Conservation (phyloP, 2,797 vertebrate genomes). For the Linurgus olivaceus region DNA sequence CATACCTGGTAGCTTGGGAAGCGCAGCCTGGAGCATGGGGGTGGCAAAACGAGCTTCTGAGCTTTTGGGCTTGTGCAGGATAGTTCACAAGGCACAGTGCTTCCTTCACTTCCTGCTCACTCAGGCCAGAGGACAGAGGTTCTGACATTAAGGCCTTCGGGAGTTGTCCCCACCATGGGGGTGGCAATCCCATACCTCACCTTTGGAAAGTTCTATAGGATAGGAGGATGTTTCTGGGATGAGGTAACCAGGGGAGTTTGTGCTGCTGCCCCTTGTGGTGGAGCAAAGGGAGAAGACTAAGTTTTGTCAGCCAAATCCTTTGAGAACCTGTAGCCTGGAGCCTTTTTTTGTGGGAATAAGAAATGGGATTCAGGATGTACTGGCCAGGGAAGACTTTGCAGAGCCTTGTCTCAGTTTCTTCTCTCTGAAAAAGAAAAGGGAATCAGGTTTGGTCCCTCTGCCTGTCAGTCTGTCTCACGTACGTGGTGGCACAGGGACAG, state of each 20-base stretch:
- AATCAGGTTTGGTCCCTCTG: neutral
- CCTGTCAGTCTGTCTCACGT: neutral
- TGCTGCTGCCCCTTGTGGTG: neutral
- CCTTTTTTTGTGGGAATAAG: neutral
- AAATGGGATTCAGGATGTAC: neutral
- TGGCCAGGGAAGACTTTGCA: neutral
- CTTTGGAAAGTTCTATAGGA: neutral
- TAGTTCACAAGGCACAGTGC: neutral
- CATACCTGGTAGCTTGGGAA: neutral
- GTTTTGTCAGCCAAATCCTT: neutral
- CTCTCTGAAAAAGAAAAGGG: neutral
- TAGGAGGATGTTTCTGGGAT: neutral
- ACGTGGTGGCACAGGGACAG: neutral
- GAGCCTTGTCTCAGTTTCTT: neutral
- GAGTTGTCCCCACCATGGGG: neutral
- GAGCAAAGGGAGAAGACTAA: neutral
- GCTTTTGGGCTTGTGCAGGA: neutral
- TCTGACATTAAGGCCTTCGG: neutral
- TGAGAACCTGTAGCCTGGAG: neutral
- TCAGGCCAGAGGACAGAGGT: neutral
- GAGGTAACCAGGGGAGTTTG: neutral
- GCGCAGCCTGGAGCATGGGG: neutral
- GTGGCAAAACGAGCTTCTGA: neutral
- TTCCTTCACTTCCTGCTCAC: neutral
- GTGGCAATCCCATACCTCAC: neutral